These are phyloP conservation scores for Hirtodrosophila confusa DNA, from an alignment of 2,888 invertebrate genomes.

Conservation along the genomic window DNA sequence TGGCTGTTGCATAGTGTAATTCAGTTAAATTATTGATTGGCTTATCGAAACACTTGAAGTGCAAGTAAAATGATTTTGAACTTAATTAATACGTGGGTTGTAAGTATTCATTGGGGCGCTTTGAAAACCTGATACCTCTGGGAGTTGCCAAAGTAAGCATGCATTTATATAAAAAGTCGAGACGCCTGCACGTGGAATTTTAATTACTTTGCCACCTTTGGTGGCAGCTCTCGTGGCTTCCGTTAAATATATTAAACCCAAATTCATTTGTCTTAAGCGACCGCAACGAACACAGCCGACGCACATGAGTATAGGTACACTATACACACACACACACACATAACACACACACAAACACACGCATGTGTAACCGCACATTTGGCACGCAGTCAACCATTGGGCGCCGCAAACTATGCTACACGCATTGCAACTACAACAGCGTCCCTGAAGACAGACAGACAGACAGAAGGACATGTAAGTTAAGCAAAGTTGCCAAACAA, in stretches of 20 bases:
- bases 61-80: too few relatives aligned
- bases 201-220: slow-evolving; percentile 69
- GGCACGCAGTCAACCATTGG: slow-evolving; percentile 29
- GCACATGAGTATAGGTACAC: background rate
- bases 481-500: slow-evolving; percentile 41
- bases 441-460: slow-evolving; percentile 1
- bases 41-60: too few relatives aligned
- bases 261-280: slow-evolving; percentile 66
- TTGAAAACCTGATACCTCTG: too few relatives aligned
- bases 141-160: background rate
- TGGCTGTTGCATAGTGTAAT: too few relatives aligned
- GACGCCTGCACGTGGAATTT: slow-evolving; percentile 34
- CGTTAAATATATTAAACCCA: slow-evolving; percentile 62
- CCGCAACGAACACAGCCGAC: slow-evolving; percentile 40
- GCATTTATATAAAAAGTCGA: slow-evolving; percentile 4
- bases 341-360: background rate
- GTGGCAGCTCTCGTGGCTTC: slow-evolving; percentile 54
- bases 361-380: slow-evolving; percentile 43
- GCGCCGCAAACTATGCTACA: slow-evolving; percentile 40
- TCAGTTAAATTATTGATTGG: too few relatives aligned
- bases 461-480: slow-evolving; percentile 15
- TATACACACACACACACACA: slow-evolving; percentile 2
- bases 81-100: too few relatives aligned
- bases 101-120: too few relatives aligned
- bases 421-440: slow-evolving; percentile 16